These are phyloP conservation scores for Echiichthys vipera DNA, from an alignment of 2,797 vertebrate genomes.

Conservation along the genomic window DNA sequence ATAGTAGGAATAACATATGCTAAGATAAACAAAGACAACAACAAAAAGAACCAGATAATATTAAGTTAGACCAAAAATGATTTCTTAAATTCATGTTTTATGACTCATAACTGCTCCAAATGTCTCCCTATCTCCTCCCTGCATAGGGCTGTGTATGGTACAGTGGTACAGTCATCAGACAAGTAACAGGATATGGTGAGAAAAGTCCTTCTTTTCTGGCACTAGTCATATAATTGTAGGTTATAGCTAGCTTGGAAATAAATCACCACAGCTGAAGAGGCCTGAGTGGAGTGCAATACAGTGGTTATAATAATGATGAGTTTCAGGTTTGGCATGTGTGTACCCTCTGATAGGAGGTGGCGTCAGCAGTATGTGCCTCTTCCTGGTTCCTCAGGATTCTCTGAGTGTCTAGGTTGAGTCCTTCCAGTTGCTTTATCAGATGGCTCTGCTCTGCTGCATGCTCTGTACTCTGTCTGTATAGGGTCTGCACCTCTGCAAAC, in stretches of 20 bases:
- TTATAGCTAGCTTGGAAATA: conserved; percentile 48
- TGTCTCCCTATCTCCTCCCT: not conserved
- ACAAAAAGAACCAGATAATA: not conserved
- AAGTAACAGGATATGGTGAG: conserved; percentile 46
- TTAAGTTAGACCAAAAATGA: not conserved
- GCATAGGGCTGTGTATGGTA: not conserved
- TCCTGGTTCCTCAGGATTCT: conserved; percentile 91
- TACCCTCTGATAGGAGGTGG: conserved; percentile 91
- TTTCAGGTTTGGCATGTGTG: conserved; percentile 34
- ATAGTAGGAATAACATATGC: conserved; percentile 33
- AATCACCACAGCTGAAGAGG: conserved; percentile 39
- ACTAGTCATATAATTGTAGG: conserved; percentile 51
- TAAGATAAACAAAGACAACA: conserved; percentile 16
- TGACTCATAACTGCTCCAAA: conserved; percentile 5
- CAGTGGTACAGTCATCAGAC: conserved; percentile 15
- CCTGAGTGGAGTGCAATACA: conserved; percentile 23
- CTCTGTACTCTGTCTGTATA: conserved; percentile 88
- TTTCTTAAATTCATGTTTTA: conserved; percentile 14
- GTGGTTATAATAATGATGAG: conserved; percentile 45
- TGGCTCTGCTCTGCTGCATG: conserved; percentile 89
- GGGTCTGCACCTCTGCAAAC: conserved; percentile 84
- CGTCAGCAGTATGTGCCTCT: conserved; percentile 89
- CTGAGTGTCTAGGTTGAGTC: conserved; percentile 90
- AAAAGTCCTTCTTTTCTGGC: conserved; percentile 41
- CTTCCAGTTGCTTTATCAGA: conserved; percentile 93